A percentile compares a stretch with the other conserved stretches of the same genome.
Evolutionary conservation across 1,140 invertebrate genomes (phyloP).

Genomic region (Psix sp.): DNA sequence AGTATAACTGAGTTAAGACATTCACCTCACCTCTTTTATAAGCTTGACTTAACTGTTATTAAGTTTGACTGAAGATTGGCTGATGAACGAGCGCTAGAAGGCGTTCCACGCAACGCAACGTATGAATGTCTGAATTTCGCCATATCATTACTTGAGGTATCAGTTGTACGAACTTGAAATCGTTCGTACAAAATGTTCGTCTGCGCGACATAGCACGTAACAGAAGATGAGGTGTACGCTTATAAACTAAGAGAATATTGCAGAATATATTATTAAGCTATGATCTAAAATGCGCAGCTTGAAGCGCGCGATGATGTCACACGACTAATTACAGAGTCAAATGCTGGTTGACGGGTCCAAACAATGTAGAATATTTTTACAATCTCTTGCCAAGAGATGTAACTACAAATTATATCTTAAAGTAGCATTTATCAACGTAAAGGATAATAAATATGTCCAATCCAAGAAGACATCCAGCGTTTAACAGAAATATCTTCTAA

Average conservation of each 20-base stretch:
- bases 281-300: constrained; percentile 6
- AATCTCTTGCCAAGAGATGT: constrained; percentile 49
- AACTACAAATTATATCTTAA: constrained; percentile 50
- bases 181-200: not conserved
- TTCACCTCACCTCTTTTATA: constrained; percentile 18
- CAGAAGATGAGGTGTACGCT: constrained; percentile 4
- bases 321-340: constrained; percentile 67
- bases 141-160: not conserved
- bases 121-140: constrained; percentile 5
- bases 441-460: constrained; percentile 54
- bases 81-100: constrained; percentile 25
- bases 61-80: constrained; percentile 22
- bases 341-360: constrained; percentile 78
- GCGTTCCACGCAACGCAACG: constrained; percentile 8
- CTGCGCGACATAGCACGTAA: not conserved
- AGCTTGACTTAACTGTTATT: constrained; percentile 20
- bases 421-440: constrained; percentile 19
- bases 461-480: constrained; percentile 11
- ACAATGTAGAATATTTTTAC: constrained; percentile 74
- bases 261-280: constrained; percentile 26
- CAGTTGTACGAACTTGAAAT: constrained; percentile 41
- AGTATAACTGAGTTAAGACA: constrained; percentile 21
- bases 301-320: constrained; percentile 36
- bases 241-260: constrained; percentile 7
- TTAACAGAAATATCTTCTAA: constrained; percentile 17